Percentiles rank a stretch among this genome's conserved stretches.
Conservation (phyloP, 2,888 invertebrate genomes). For the Dioctria rufipes region DNA sequence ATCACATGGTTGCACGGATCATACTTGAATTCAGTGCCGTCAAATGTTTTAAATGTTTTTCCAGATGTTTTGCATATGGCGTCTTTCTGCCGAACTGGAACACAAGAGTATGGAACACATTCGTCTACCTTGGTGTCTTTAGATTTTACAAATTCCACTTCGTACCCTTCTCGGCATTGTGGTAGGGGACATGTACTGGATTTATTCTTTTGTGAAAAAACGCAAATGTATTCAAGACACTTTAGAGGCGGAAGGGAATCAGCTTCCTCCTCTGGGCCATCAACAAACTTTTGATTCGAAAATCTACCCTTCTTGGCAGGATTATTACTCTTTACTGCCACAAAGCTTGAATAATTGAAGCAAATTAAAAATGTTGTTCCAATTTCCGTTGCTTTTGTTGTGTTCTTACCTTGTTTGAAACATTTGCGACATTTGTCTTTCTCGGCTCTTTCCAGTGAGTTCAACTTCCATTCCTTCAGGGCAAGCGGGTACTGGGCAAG, state of each 20-base stretch:
- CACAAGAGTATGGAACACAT: constrained; percentile 77
- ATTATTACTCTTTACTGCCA: background rate
- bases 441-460: constrained; percentile 67
- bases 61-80: constrained; percentile 78
- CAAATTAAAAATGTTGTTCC: background rate
- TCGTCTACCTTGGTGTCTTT: constrained; percentile 67
- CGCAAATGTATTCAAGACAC: constrained; percentile 29
- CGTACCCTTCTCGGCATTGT: constrained; percentile 76
- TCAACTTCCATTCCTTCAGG: constrained; percentile 73
- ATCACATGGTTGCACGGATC: constrained; percentile 87
- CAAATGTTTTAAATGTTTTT: constrained; percentile 85
- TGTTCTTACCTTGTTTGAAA: constrained; percentile 67
- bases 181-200: constrained; percentile 21
- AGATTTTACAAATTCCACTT: constrained; percentile 72
- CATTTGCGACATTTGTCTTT: constrained; percentile 71
- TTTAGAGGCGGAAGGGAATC: background rate
- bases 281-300: constrained; percentile 2
- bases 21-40: constrained; percentile 83
- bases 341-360: background rate
- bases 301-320: background rate
- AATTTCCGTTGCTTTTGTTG: background rate
- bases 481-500: constrained; percentile 72
- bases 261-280: background rate
- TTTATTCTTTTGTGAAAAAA: constrained; percentile 63
- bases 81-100: constrained; percentile 77